Evolutionary conservation across 1,140 invertebrate species (phyloP), one percentile per base, ranked within the genome.

Genomic region (Magallana gigas): DNA sequence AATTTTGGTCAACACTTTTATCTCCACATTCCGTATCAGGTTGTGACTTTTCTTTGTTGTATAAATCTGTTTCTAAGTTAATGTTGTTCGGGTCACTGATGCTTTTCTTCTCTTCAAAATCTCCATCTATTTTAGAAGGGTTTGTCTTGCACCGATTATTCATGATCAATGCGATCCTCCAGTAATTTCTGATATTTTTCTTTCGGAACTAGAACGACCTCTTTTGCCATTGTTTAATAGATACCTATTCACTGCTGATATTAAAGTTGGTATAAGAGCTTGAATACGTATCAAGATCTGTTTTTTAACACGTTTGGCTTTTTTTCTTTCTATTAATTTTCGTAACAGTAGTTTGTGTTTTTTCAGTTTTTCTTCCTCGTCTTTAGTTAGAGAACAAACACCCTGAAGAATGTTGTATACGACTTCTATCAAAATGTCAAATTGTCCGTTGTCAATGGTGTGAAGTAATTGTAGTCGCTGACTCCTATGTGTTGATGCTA

Each of bases 181-280:
- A 68, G 62, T 18, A 68, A 18, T 68, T 68, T 68, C n/a, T 68
- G 62, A 68, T 68, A 68, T 68, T 68, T 68, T 68, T 68, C 62
- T 68, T 18, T 68, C 62, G 62, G 62, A 68, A 68, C 62, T 68
- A 68, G n/a, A 8, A 68, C n/a, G n/a, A 68, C n/a, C 62, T 68
- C 62, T 18, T 18, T 68, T 18, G 62, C 62, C 62, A 68, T 68
- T 18, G n/a, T 68, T 16, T 8, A 18, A 68, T 8, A 68, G n/a
- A 68, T 68, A 68, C 18, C 62, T 68, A n/a, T 16, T 68, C 62
- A 68, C 62, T n/a, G 62, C 12, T 18, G 62, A 68, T 68, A 68
- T 8, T 68, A 68, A 68, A n/a, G n/a, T 14, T 18, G 62, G 62
- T 68, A 68, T 16, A 18, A 68, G 62, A 16, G 16, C n/a, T 68